Evolutionary conservation across 2,797 vertebrate species (phyloP).

Genomic region (Neosilurus hyrtlii): DNA sequence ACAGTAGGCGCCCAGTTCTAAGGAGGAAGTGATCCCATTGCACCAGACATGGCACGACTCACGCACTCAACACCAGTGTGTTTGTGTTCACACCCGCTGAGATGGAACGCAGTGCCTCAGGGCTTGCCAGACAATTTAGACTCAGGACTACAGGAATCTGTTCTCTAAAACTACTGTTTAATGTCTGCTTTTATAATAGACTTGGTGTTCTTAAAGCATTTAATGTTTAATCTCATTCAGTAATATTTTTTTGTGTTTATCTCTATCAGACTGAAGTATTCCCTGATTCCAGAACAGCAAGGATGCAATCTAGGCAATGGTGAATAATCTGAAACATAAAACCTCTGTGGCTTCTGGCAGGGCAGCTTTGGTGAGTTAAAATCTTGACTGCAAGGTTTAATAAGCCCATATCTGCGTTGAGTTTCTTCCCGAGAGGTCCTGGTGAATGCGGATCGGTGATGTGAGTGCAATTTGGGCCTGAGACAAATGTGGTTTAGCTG

Average conservation of each 20-base stretch:
- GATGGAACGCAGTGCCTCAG: conserved; percentile 25
- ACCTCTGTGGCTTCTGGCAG: conserved; percentile 19
- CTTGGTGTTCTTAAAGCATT: conserved; percentile 11
- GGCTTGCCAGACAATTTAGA: conserved; percentile 35
- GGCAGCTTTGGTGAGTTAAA: neutral
- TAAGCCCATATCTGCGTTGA: conserved; percentile 25
- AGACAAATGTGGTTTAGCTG: conserved; percentile 54
- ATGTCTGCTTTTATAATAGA: conserved; percentile 18
- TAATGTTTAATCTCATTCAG: conserved; percentile 33
- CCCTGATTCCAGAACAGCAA: conserved; percentile 3
- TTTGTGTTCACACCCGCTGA: conserved; percentile 54
- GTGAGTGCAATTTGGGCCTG: conserved; percentile 47
- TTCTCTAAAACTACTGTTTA: conserved; percentile 5
- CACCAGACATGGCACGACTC: conserved; percentile 65
- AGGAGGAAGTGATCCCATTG: conserved; percentile 80
- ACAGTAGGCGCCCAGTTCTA: conserved; percentile 80
- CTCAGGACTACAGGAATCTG: conserved; percentile 32
- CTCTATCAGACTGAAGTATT: conserved; percentile 8
- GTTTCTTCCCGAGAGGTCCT: conserved; percentile 43
- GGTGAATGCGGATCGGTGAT: conserved; percentile 45
- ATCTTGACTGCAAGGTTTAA: conserved; percentile 29
- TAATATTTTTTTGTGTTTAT: conserved; percentile 39
- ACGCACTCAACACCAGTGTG: conserved; percentile 54
- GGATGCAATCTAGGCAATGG: neutral
- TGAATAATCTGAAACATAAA: conserved; percentile 19